phyloP scores from a whole-genome alignment of 2,797 vertebrate genomes.

The Alca torda region DNA sequence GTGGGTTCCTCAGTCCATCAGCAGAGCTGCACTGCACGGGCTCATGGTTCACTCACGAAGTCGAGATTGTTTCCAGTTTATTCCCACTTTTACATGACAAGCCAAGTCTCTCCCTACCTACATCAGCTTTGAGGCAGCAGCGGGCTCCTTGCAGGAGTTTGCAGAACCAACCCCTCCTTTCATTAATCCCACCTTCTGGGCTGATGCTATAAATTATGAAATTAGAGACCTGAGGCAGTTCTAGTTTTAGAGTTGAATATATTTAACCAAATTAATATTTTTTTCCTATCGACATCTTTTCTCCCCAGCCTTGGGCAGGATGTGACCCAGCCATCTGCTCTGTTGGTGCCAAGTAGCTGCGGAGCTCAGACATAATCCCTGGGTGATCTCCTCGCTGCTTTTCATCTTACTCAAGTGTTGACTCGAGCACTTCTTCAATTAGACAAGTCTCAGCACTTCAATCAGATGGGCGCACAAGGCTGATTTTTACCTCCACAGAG shows the following conservation, averaged over 20 bases:
- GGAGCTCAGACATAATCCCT: slow-evolving; percentile 45
- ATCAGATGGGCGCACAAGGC: slow-evolving; percentile 10
- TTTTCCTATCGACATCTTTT: neutral
- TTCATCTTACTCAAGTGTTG: slow-evolving; percentile 44
- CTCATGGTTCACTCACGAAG: rapidly evolving
- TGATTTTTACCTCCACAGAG: neutral
- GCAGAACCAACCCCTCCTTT: neutral
- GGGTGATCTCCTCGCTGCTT: slow-evolving; percentile 43
- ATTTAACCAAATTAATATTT: neutral
- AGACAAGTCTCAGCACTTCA: slow-evolving; percentile 56
- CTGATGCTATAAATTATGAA: neutral
- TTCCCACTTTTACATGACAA: neutral
- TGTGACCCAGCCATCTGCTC: slow-evolving; percentile 37
- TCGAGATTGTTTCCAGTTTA: neutral
- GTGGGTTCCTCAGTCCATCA: neutral
- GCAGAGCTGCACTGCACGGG: neutral
- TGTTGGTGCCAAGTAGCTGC: neutral
- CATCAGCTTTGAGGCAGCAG: neutral
- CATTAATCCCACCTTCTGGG: neutral
- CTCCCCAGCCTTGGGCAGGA: slow-evolving; percentile 37
- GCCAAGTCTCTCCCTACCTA: neutral
- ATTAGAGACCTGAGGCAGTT: slow-evolving; percentile 4
- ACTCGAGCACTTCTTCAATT: slow-evolving; percentile 31
- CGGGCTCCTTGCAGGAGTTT: neutral
- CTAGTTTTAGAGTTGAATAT: neutral